Evolutionary conservation across 2,113 vertebrate species (phyloP), one percentile per base, ranked within the genome.

Genomic region (Parus major): DNA sequence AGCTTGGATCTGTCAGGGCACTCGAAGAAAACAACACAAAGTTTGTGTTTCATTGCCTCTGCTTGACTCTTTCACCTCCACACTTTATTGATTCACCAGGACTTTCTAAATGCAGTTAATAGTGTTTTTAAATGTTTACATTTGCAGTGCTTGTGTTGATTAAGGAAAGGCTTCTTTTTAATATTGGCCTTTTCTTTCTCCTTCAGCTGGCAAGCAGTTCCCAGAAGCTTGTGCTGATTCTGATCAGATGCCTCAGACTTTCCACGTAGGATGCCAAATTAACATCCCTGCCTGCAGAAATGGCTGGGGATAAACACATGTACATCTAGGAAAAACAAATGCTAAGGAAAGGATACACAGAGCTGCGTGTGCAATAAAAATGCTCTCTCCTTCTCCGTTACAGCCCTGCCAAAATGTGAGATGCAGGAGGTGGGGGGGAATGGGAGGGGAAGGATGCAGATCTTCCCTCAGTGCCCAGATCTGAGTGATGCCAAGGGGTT

Each of bases 181-280:
- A 71, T 90, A 64, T 73, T 69, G 84, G 78, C 66, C 56, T 53
- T 81, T 89, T 56, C 69, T 56, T 82, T 86, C 64, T 79, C 80
- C 22, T 81, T 88, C 65, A 95, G 82, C 92, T 97, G 95, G 93
- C 94, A 90, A 56, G 55, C 68, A 86, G 9, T 88, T 95, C 90
- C 92, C 93, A 92, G 92, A 91, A 95, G 91, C 72, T 69, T 61
- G 64, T 35, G 36, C 94, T 93, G 95, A 95, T 95, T 91, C 82
- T 83, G 84, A 93, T 95, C 95, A 69, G 86, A 91, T 68, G 94
- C 85, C 94, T 97, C 92, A 97, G 93, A 96, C 56, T 97, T 97
- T 97, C 96, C 97, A 92, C 5, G 2, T 1, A 35, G 12, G 73
- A 88, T 33, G 97, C 97, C 97, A 97, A 93, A 94, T 72, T 35